Percentiles rank a stretch among this genome's conserved stretches.
Conservation (phyloP, 2,797 vertebrate species). For the Lepidocolaptes lacrymiger region DNA sequence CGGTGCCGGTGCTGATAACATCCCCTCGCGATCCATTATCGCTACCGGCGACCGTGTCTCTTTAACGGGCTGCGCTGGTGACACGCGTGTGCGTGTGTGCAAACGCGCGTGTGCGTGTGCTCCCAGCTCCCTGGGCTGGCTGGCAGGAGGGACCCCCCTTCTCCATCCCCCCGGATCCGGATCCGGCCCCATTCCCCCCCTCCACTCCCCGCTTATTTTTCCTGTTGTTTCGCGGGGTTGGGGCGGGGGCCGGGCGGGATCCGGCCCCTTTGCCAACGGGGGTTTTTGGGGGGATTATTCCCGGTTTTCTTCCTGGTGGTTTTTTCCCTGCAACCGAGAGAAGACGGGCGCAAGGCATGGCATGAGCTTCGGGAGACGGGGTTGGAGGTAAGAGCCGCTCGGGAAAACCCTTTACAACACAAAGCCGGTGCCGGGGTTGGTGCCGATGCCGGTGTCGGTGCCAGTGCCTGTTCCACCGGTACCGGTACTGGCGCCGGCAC, state of each 20-base stretch:
- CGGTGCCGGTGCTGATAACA: neutral
- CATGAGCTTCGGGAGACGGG: slow-evolving; percentile 42
- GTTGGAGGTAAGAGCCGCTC: slow-evolving; percentile 70
- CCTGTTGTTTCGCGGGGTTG: slow-evolving; percentile 5
- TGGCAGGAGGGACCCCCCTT: slow-evolving; percentile 43
- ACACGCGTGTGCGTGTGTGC: slow-evolving; percentile 48
- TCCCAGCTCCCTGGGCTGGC: slow-evolving; percentile 39
- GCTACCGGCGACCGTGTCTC: slow-evolving; percentile 54
- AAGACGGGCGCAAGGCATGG: slow-evolving; percentile 37
- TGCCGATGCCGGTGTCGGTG: neutral
- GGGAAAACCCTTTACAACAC: neutral
- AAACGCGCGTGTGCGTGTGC: slow-evolving; percentile 62
- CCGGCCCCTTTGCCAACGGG: slow-evolving; percentile 8
- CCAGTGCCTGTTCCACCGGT: neutral
- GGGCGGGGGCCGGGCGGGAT: slow-evolving; percentile 41
- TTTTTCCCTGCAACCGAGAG: neutral
- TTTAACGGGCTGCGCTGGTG: slow-evolving; percentile 75
- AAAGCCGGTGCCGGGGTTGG: neutral
- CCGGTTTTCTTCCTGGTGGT: neutral
- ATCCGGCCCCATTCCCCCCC: slow-evolving; percentile 10
- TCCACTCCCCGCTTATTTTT: slow-evolving; percentile 33
- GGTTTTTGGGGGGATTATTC: neutral
- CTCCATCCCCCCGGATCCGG: slow-evolving; percentile 17
- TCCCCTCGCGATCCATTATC: neutral
- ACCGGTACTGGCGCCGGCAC: neutral